Evolutionary conservation across 2,888 invertebrate genomes (phyloP), one percentile per base, ranked within the genome.

Genomic region (Coenonympha glycerion): DNA sequence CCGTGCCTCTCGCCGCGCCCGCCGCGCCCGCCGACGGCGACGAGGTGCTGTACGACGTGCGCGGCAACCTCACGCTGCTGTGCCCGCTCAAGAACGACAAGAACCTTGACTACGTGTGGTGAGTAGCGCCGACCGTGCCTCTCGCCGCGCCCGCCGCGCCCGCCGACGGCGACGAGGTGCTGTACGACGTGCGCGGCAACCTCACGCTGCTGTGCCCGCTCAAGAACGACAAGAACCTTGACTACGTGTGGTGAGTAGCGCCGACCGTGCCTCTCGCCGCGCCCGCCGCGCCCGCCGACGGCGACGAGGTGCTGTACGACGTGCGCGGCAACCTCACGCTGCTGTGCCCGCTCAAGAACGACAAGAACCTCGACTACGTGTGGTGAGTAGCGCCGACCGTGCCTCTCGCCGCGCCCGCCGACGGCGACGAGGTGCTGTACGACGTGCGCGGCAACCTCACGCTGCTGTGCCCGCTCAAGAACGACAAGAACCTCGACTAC

Each of bases 121-220:
- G 34, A 60, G 70, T 61, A 4, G 59, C 19, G 46, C 16, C 19
- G 31, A n/a, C 24, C 3, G 30, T 11, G 13, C 30, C 30, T n/a
- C n/a, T n/a, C 13, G 30, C n/a, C n/a, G n/a, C n/a, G n/a, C 3
- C 13, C 3, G 6, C 24, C 3, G 30, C 11, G 13, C 30, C 9
- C 15, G 15, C 30, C 36, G 56, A n/a, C 37, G 45, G 3, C 40
- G 44, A 21, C 30, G 59, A 58, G 46, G 21, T 58, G 19, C 56
- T 61, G 57, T 78, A 63, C 68, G 71, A 76, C 56, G 66, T 79
- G 55, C 65, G 67, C 52, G 59, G 62, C 51, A 53, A 60, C 62
- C 59, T 79, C 63, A 33, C 60, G 41, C 73, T 80, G 57, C 68
- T 64, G 68, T 79, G 80, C 69, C 53, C 65, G 34, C 52, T 63